phyloP scores from a whole-genome alignment of 2,797 vertebrate species.

The Garrulus glandarius region DNA sequence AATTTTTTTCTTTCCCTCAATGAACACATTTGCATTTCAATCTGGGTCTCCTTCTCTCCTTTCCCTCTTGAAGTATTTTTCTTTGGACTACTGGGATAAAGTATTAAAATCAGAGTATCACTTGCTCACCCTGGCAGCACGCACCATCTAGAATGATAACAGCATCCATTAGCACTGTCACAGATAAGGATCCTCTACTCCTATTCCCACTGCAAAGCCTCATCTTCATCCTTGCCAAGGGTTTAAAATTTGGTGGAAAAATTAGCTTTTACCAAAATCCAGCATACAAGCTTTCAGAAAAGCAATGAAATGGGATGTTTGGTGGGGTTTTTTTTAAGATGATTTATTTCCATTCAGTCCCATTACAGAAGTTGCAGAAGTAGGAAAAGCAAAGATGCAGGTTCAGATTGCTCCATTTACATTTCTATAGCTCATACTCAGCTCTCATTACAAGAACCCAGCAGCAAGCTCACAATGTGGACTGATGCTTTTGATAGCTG shows the following conservation, averaged over 20 bases:
- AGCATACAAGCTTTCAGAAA: background rate
- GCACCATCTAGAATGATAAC: background rate
- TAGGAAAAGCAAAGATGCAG: slow-evolving; percentile 18
- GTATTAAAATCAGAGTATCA: background rate
- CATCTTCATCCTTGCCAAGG: background rate
- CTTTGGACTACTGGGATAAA: background rate
- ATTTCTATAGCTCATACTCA: slow-evolving; percentile 39
- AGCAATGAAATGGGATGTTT: background rate
- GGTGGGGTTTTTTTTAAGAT: background rate
- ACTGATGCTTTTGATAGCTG: slow-evolving; percentile 41
- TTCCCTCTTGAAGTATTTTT: background rate
- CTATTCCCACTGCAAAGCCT: background rate
- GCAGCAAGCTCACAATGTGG: slow-evolving; percentile 17
- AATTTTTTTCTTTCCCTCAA: background rate
- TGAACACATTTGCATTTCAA: background rate
- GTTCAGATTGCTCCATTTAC: slow-evolving; percentile 49
- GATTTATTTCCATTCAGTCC: slow-evolving; percentile 13
- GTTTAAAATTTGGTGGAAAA: background rate
- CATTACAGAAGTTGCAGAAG: slow-evolving; percentile 14
- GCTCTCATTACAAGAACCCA: slow-evolving; percentile 21
- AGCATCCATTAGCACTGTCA: background rate
- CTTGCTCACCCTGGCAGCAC: background rate
- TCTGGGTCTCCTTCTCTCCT: background rate
- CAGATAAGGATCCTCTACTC: background rate
- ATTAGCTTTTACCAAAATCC: background rate